Conservation (phyloP, 2,797 vertebrate genomes). For the Emydoidea blandingii region DNA sequence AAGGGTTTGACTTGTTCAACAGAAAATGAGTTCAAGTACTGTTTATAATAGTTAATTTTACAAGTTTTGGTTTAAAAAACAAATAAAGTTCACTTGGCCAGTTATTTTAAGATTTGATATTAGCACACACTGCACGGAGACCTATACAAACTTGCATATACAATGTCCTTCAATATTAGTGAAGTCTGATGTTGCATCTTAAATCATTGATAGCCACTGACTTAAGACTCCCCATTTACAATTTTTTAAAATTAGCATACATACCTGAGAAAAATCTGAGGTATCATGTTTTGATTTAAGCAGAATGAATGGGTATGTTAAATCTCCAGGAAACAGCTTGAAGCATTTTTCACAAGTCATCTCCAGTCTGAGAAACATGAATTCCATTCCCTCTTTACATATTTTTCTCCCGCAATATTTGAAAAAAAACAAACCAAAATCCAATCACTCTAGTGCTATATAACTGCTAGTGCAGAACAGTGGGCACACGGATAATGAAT, state of each 20-base stretch:
- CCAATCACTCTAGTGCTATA: too few relatives aligned
- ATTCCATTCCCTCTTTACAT: too few relatives aligned
- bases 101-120: not conserved
- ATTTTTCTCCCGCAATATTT: too few relatives aligned
- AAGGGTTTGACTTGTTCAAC: not conserved
- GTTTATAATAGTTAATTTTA: too few relatives aligned
- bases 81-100: accelerated
- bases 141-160: accelerated
- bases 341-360: not conserved
- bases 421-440: too few relatives aligned
- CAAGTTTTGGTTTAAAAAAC: too few relatives aligned
- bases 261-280: too few relatives aligned
- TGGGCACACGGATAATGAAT: not conserved
- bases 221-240: not conserved
- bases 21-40: too few relatives aligned
- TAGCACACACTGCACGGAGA: not conserved
- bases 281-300: not conserved
- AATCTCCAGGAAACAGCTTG: not conserved
- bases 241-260: not conserved
- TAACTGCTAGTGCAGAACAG: not conserved
- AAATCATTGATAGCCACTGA: not conserved
- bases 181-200: not conserved
- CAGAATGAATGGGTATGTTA: accelerated
- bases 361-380: too few relatives aligned
- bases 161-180: not conserved